Evolutionary conservation across 2,888 invertebrate genomes (phyloP), one percentile per base, ranked within the genome.

Genomic region (Phengaris arion): DNA sequence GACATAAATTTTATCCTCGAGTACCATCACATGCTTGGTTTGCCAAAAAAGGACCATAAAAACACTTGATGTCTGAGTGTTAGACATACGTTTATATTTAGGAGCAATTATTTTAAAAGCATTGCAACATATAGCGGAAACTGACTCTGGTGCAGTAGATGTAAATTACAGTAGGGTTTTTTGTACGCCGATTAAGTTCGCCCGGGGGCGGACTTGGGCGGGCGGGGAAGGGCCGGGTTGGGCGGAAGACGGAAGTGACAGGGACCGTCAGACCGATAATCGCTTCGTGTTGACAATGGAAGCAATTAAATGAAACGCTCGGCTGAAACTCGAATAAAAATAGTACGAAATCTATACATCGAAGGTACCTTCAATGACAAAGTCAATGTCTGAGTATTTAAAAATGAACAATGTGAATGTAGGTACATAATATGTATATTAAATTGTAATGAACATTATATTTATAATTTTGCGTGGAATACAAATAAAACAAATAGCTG

Each of bases 121-220:
- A 76, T 70, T 75, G 76, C 75, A 77, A 76, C 75, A 74, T 74
- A 52, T 75, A 78, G 77, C 79, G 79, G 79, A 81, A 78, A 76
- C 76, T 76, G 78, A 76, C 79, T 83, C 81, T 81, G 81, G 80
- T 80, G 81, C 80, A 82, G 79, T 78, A 80, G 80, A 81, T 81
- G 82, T 80, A 83, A 83, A 83, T 82, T 83, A 81, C 78, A 74
- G 79, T 77, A 73, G 77, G 78, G 77, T 82, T 83, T 83, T 83
- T 83, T 82, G 79, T 81, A 80, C 80, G 79, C 76, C 81, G 79
- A 81, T 82, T 81, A 82, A 82, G 81, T 79, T 77, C 80, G 78
- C 77, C 79, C 74, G 76, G 48, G 77, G 78, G 79, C 64, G 64
- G 35, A 13, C 35, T 45, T 6, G 76, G 79, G 75, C 72, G 15